Base-by-base conservation (phyloP, 2,113 vertebrate genomes). In the Phalacrocorax pelagicus region DNA sequence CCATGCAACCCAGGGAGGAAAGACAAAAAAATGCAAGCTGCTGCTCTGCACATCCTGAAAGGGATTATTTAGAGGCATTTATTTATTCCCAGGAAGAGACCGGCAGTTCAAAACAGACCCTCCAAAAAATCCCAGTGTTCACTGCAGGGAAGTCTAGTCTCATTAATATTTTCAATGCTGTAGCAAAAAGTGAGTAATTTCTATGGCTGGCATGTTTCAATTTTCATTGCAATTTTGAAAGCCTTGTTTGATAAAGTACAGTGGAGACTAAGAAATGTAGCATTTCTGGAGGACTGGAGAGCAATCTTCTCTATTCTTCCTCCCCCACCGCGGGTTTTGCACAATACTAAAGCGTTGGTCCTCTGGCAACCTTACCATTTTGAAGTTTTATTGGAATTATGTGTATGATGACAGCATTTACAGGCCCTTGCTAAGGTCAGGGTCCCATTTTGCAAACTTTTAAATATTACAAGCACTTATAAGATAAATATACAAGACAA, bases 341-440 rank as follows among this genome's bases (percentile, higher is more conserved):
- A 21, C 73, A 62, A 81, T 57, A 42, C 59, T 36, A 38, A 26
- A 85, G 40, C 1, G 0, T 82, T 63, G 79, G 57, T 63, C 62
- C 83, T 94, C 84, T 92, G 86, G 91, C 81, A 90, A 8, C 62
- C 69, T 80, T 3, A 74, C 58, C 63, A 67, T 89, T 92, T n/a
- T 58, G 81, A 77, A 82, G 78, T 27, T 70, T 87, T 94, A 62
- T 91, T 90, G 82, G 62, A 94, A 89, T 92, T 85, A 85, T 34
- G 62, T 70, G 83, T 24, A 73, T 34, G 78, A 90, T 89, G 92
- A 81, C 81, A 95, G 84, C 62, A 66, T 72, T 94, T 91, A 90
- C 59, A 92, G 67, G 55, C 59, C 83, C 32, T 69, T 90, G 87
- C 62, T 96, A 70, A 94, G 89, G 91, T 95, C 95, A 96, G 71